These are phyloP conservation scores for Philonicus albiceps DNA, from an alignment of 2,888 invertebrate species.

Conservation along the genomic window DNA sequence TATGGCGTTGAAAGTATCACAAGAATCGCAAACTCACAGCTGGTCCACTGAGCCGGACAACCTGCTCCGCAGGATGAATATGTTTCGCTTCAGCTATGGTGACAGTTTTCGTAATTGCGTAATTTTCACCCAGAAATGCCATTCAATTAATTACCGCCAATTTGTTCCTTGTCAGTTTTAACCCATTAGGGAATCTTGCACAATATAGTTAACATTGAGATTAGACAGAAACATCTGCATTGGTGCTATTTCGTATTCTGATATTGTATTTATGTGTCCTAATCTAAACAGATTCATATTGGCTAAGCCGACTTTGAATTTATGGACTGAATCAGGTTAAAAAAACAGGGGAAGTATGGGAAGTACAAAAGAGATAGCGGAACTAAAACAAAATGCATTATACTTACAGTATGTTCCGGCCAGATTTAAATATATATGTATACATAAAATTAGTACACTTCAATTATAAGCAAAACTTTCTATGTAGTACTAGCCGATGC, in stretches of 20 bases:
- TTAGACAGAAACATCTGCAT: neutral
- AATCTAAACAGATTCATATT: neutral
- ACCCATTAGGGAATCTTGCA: neutral
- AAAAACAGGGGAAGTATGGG: neutral
- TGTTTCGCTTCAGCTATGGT: neutral
- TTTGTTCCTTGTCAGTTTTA: neutral
- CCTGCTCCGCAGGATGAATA: neutral
- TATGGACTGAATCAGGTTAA: neutral
- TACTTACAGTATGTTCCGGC: too few species aligned
- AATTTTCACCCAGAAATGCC: neutral
- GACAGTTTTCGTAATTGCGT: neutral
- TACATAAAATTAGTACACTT: too few species aligned
- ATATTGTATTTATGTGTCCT: neutral
- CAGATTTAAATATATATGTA: too few species aligned
- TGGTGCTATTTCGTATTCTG: neutral
- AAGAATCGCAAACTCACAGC: neutral
- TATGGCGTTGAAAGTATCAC: neutral
- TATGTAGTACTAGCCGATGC: too few species aligned
- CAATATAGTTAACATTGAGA: neutral
- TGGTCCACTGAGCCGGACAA: neutral
- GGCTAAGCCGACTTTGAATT: neutral
- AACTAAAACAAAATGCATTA: too few species aligned
- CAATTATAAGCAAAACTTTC: too few species aligned
- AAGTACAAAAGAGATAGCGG: too few species aligned
- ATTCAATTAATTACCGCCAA: neutral